Percentiles rank a stretch among this genome's conserved stretches.
Evolutionary conservation across 2,797 vertebrate species (phyloP).

Genomic region (Pangasius macronema): DNA sequence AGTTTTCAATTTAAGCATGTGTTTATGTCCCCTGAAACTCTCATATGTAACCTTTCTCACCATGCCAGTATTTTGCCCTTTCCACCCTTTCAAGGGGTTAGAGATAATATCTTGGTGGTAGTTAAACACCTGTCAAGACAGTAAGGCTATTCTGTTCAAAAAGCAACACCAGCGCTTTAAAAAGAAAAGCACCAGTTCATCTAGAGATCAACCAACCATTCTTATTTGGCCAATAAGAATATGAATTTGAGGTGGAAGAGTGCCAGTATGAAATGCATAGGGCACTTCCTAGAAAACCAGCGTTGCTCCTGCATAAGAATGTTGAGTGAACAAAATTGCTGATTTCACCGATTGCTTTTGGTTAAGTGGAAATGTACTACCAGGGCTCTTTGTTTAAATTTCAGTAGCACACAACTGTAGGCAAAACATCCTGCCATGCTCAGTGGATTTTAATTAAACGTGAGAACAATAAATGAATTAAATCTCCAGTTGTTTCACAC

Average conservation of each 20-base stretch:
- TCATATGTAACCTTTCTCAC: background rate
- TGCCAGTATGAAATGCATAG: background rate
- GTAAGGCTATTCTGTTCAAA: background rate
- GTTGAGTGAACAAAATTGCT: too few species aligned
- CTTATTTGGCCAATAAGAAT: background rate
- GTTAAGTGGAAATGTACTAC: background rate
- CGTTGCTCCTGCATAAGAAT: background rate
- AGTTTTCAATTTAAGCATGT: constrained; percentile 16
- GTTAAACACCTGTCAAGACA: background rate
- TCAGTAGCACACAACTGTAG: background rate
- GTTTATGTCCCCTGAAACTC: background rate
- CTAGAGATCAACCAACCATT: background rate
- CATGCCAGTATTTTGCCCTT: background rate
- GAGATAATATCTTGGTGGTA: too few species aligned
- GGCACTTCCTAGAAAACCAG: background rate
- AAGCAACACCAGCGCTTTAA: background rate
- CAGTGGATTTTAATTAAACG: constrained; percentile 3
- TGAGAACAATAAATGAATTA: background rate
- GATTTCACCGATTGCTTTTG: background rate
- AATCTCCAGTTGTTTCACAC: background rate
- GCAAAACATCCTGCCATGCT: background rate
- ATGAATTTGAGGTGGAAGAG: background rate
- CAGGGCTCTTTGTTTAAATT: background rate
- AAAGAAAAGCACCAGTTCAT: background rate
- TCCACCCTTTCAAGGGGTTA: background rate